Evolutionary conservation across 2,797 vertebrate genomes (phyloP), one percentile per base, ranked within the genome.

Genomic region (Myiothlypis coronata): DNA sequence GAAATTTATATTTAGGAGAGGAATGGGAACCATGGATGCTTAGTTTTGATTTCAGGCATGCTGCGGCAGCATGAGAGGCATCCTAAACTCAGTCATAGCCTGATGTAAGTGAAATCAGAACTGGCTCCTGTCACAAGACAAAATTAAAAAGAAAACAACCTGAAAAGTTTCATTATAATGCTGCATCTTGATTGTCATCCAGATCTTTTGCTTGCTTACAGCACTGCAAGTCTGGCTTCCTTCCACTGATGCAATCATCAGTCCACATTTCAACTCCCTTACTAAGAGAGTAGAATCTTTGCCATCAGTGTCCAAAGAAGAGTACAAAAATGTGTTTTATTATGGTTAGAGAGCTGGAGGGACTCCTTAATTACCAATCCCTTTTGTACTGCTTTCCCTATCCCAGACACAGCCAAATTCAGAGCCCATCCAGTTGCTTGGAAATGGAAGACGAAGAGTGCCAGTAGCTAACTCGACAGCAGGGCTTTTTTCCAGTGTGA

Each of bases 181-280:
- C 22, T 76, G 59, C 59, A 39, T 72, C 61, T 78, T 74, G 78
- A 76, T 90, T 81, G 55, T 47, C 81, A 80, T 86, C 46, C 92
- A 93, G 84, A 91, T 75, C 77, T 81, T 94, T 65, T 74, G 59
- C 89, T 94, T 14, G 0, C 63, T 93, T 83, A 93, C 65, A 78
- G 53, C 39, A 14, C 6, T 76, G 72, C 72, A 93, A 92, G 71
- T 26, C 85, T 96, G 94, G 84, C 85, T 83, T 90, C 52, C 50
- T 76, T 95, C 84, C 91, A 93, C 65, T 23, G 71, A 85, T 57
- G 69, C 43, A 91, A 52, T 74, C 19, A 2, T 86, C 27, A 56
- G 55, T 93, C 76, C 91, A 93, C 47, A 88, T 67, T 94, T 92
- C 69, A 85, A 13, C 24, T 81, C 44, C 63, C 47, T 41, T 77